A percentile compares a stretch with the other conserved stretches of the same genome.
phyloP scores from a whole-genome alignment of 2,797 vertebrate genomes.

The Notoglanidium macrostoma region DNA sequence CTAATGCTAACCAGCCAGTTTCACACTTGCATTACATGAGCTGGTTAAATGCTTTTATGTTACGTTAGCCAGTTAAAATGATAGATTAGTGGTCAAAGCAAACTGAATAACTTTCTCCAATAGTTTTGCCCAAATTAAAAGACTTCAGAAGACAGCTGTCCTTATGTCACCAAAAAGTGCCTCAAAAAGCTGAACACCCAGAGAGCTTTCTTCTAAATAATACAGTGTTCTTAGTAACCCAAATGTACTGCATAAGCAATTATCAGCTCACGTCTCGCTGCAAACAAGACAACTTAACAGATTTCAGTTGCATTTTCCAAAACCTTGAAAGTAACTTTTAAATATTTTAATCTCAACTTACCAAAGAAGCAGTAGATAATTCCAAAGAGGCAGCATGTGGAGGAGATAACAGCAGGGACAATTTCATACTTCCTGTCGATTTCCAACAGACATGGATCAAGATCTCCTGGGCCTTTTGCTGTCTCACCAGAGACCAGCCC shows the following conservation, averaged over 20 bases:
- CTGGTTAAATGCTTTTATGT: background rate
- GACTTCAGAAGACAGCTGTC: background rate
- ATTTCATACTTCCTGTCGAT: conserved; percentile 92
- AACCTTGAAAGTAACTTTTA: background rate
- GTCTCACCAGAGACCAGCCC: conserved; percentile 71
- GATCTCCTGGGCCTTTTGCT: conserved; percentile 63
- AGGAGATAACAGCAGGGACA: conserved; percentile 94
- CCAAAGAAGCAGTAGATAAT: conserved; percentile 99
- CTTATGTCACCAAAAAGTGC: background rate
- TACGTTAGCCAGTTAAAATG: background rate
- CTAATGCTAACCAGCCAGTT: conserved; percentile 2
- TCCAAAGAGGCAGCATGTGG: conserved; percentile 98
- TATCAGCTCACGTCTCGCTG: background rate
- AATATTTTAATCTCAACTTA: conserved; percentile 59
- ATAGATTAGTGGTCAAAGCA: background rate
- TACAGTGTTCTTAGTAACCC: background rate
- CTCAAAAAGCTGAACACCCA: background rate
- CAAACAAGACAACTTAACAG: background rate
- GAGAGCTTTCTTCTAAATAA: no score
- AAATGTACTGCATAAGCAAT: background rate
- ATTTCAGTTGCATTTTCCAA: background rate
- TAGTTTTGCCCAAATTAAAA: background rate
- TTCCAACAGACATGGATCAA: conserved; percentile 78
- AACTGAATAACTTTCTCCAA: no score
- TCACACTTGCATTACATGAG: background rate